Percentiles rank a stretch among this genome's conserved stretches.
Evolutionary conservation across 1,140 invertebrate species (phyloP).

Genomic region (Listronotus oregonensis): DNA sequence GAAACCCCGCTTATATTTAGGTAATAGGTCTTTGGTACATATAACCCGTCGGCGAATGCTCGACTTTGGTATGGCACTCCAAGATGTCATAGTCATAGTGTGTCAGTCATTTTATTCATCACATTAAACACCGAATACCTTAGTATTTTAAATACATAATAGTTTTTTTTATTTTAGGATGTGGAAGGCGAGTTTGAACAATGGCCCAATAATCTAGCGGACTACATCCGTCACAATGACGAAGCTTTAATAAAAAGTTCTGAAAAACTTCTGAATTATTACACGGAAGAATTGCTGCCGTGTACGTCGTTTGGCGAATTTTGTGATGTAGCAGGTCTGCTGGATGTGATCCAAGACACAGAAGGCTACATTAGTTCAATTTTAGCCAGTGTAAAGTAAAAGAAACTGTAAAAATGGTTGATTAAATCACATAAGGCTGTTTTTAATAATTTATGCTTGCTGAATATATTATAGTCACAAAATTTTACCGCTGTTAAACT

Average conservation of each 20-base stretch:
- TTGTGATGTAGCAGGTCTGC: slow-evolving; percentile 82
- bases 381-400: slow-evolving; percentile 24
- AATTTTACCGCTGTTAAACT: slow-evolving; percentile 10
- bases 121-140: too few relatives aligned
- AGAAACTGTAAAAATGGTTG: not conserved
- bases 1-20: too few relatives aligned
- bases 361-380: slow-evolving; percentile 28
- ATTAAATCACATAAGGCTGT: slow-evolving; percentile 9
- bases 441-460: slow-evolving; percentile 9
- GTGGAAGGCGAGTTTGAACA: slow-evolving; percentile 76
- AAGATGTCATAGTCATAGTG: too few relatives aligned
- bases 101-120: too few relatives aligned
- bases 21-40: too few relatives aligned
- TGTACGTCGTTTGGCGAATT: slow-evolving; percentile 89
- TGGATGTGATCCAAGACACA: slow-evolving; percentile 23
- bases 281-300: slow-evolving; percentile 88
- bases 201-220: slow-evolving; percentile 87
- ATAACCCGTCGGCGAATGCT: too few relatives aligned
- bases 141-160: too few relatives aligned
- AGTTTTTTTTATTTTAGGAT: slow-evolving; percentile 62
- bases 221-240: slow-evolving; percentile 94
- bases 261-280: slow-evolving; percentile 77
- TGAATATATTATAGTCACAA: slow-evolving; percentile 9
- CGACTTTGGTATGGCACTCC: too few relatives aligned
- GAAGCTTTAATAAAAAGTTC: slow-evolving; percentile 85